Percentiles rank a stretch among this genome's conserved stretches.
Evolutionary conservation across 2,113 vertebrate species (phyloP).

Genomic region (Daphoenositta chrysoptera): DNA sequence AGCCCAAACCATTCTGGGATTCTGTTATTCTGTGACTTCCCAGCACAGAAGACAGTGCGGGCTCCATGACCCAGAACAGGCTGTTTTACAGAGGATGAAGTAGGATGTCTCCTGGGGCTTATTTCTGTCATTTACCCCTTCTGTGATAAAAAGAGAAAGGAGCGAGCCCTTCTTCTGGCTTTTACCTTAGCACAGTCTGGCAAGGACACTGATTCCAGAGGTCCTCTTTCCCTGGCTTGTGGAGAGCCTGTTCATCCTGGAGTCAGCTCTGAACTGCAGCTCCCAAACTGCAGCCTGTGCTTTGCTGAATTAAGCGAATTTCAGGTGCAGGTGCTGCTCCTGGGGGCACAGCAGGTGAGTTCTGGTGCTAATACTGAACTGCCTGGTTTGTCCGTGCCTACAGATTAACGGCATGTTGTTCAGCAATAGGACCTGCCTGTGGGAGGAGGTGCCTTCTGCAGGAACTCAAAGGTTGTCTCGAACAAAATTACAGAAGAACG

Average conservation of each 20-base stretch:
- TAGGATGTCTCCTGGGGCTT: not conserved
- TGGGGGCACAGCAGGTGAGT: not conserved
- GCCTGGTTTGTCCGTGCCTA: not conserved
- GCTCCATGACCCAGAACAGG: not conserved
- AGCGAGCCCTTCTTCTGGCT: not conserved
- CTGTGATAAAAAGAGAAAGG: not conserved
- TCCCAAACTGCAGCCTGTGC: not conserved
- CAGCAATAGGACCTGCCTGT: not conserved
- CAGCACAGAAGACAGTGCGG: not conserved
- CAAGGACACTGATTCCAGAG: not conserved
- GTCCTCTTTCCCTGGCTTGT: not conserved
- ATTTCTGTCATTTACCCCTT: not conserved
- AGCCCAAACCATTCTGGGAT: not conserved
- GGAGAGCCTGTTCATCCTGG: not conserved
- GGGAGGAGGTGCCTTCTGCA: not conserved
- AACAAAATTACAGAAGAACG: not conserved
- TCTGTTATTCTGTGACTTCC: not conserved
- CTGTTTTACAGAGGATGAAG: not conserved
- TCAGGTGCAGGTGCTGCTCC: not conserved
- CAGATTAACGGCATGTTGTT: fast-evolving
- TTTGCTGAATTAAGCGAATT: not conserved
- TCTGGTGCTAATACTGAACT: not conserved
- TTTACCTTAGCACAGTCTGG: not conserved
- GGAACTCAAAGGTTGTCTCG: not conserved
- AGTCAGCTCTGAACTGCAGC: not conserved